Base-by-base conservation (phyloP, 1,140 invertebrate species). In the Drosophila azteca region DNA sequence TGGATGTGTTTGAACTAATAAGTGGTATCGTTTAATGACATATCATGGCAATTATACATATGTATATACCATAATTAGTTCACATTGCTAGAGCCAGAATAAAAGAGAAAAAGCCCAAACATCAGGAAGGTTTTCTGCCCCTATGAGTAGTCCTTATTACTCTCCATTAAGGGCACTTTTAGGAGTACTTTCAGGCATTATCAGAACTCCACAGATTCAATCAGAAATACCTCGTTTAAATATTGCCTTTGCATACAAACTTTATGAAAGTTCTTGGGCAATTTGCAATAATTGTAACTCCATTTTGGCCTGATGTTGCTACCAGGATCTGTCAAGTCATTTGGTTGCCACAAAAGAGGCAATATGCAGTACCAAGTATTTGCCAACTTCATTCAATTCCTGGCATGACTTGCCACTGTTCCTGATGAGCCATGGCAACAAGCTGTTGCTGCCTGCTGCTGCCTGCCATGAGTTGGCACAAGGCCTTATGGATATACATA, bases 331-430 rank as follows among this genome's bases (percentile, higher is more conserved):
- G 70, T 17, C 59, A 22, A 73, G 70, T 73, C 69, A 73, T 64
- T n/a, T 49, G 26, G 9, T 8, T 9, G 13, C 54, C 62, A 26
- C 54, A 41, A 58, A 65, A 65, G 24, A 59, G 24, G 26, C 11
- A 9, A 17, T 11, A 8, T 31, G 29, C 8, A 46, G 7, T n/a
- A 22, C 29, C 29, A 31, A 24, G 45, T 43, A 63, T 73, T 73
- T 73, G 51, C 51, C 58, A 62, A 73, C 70, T 60, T 58, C n/a
- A 64, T 61, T 67, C 62, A 79, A 79, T 71, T 63, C 74, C 54
- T 51, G 70, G 57, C 71, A 68, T 85, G 80, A 80, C 73, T 77
- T 66, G 61, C 50, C 8, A 22, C 53, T 78, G 57, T 31, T 66
- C 15, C 44, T 44, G 52, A 53, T 69, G 43, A 46, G 43, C 43